Base-by-base conservation (phyloP, 2,797 vertebrate species). In the Takifugu rubripes region DNA sequence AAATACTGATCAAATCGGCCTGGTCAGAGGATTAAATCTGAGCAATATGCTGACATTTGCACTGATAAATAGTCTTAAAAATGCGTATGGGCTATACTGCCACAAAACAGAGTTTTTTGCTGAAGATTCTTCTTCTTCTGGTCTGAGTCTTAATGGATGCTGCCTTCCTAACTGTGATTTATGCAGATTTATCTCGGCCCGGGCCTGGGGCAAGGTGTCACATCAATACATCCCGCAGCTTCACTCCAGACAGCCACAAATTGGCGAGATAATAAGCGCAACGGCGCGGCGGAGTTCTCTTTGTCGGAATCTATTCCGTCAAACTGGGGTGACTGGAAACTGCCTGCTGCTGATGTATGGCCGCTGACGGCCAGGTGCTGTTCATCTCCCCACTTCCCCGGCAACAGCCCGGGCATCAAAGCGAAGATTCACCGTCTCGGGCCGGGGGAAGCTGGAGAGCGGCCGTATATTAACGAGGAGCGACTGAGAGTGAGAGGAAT, bases 221-320 rank as follows among this genome's bases (percentile, higher is more conserved):
- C 80, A 74, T 82, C 79, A 72, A 86, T 81, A 76, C 61, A 58
- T 70, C 62, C 81, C 57, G 64, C 66, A 75, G 68, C 72, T 59
- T 58, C 66, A 58, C 73, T 77, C 63, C 49, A 52, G 52, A 59
- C 54, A 57, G 54, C 33, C 56, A 68, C 74, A 79, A 67, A 81
- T 74, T 74, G 78, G 61, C 66, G 54, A 69, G 67, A 78, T 74
- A 78, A 81, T 79, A 75, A 82, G 79, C 55, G 62, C 63, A 51
- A 66, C 52, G 54, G 68, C 59, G 49, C 27, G 49, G 54, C 14
- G 51, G 78, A 66, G 54, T 66, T 61, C 52, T 68, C 50, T 75
- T 62, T 72, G 76, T 78, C 66, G 2, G 51, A 75, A 70, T 73
- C 68, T 68, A 70, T 79, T 70, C 62, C 67, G 25, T 80, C 61